Percentiles rank a stretch among this genome's conserved stretches.
Evolutionary conservation across 2,797 vertebrate species (phyloP).

Genomic region (Falco cherrug): DNA sequence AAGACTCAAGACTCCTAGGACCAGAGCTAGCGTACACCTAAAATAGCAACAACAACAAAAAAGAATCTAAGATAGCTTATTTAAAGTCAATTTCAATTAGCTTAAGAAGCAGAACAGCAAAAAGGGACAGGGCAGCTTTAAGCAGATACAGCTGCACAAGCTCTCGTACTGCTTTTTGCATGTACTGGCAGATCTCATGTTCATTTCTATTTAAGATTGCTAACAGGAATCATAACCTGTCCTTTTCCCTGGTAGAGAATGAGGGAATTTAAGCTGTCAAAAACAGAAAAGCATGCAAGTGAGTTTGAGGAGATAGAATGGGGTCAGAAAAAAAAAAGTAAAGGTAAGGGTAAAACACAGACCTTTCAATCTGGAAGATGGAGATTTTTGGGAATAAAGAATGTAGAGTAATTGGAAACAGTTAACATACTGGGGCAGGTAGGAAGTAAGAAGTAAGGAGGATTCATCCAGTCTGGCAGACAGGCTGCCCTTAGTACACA

Average conservation of each 20-base stretch:
- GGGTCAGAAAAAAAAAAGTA: background rate
- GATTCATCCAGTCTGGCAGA: background rate
- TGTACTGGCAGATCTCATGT: background rate
- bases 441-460: background rate
- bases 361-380: background rate
- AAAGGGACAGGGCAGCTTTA: background rate
- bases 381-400: background rate
- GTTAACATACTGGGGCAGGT: background rate
- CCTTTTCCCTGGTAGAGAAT: background rate
- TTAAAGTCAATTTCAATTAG: conserved; percentile 28
- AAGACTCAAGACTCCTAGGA: background rate
- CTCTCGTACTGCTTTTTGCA: background rate
- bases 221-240: background rate
- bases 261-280: background rate
- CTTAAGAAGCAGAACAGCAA: conserved; percentile 25
- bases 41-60: background rate
- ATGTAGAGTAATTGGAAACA: background rate
- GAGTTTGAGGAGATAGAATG: background rate
- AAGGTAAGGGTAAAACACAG: background rate
- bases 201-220: background rate
- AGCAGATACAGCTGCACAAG: background rate
- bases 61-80: background rate
- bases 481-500: background rate
- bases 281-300: background rate
- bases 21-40: background rate